phyloP scores from a whole-genome alignment of 2,797 vertebrate genomes.

The Schizothorax lantsangensis region DNA sequence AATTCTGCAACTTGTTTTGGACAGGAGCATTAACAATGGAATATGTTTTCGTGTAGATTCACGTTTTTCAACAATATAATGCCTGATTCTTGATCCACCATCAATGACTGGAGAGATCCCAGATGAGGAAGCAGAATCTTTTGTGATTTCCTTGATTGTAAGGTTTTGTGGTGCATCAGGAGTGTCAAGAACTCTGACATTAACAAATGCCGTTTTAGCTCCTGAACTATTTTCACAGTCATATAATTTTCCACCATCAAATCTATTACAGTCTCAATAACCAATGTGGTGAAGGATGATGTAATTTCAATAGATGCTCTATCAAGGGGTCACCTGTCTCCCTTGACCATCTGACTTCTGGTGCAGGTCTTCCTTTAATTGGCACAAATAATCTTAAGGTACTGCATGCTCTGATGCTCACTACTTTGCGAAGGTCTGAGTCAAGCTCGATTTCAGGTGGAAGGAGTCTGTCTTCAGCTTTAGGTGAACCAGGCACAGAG shows the following conservation, averaged over 20 bases:
- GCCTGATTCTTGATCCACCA: conserved; percentile 95
- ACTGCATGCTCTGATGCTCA: conserved; percentile 92
- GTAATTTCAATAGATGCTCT: conserved; percentile 94
- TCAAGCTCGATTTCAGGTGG: conserved; percentile 97
- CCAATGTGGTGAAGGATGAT: conserved; percentile 90
- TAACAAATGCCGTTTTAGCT: conserved; percentile 95
- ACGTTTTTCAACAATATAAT: conserved; percentile 97
- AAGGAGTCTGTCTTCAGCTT: conserved; percentile 93
- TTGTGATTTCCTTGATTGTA: conserved; percentile 91
- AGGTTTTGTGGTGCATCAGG: conserved; percentile 94
- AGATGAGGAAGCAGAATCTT: conserved; percentile 92
- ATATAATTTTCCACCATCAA: conserved; percentile 97
- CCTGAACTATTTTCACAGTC: conserved; percentile 92
- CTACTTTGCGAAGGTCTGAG: conserved; percentile 94
- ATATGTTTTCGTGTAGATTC: conserved; percentile 96
- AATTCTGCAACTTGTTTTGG: conserved; percentile 97
- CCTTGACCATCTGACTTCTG: conserved; percentile 96
- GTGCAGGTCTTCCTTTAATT: conserved; percentile 94
- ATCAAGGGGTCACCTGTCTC: conserved; percentile 90
- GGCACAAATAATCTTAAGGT: conserved; percentile 96
- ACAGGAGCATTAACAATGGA: conserved; percentile 94
- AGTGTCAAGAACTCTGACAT: conserved; percentile 94
- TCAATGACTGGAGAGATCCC: conserved; percentile 97
- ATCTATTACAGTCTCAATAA: conserved; percentile 93
- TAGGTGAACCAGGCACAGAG: conserved; percentile 90